These are phyloP conservation scores for Xerus rutilus DNA, from an alignment of 2,797 vertebrate genomes.

Conservation along the genomic window DNA sequence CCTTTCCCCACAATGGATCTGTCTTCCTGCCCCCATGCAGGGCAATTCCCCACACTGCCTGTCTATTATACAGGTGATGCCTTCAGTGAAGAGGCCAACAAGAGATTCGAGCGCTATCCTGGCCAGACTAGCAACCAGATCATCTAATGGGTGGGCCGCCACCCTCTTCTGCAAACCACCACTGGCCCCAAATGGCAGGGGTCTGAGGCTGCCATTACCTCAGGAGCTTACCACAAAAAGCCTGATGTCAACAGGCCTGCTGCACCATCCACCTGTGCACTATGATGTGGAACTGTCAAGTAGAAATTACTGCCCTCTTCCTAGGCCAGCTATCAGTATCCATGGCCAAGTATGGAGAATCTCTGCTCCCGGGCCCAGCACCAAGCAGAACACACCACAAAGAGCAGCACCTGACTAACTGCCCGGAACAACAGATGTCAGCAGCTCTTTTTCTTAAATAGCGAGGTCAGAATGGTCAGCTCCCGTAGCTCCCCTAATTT, in stretches of 20 bases:
- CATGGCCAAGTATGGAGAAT: not conserved
- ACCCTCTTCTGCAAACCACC: conserved; percentile 67
- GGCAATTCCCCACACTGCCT: not conserved
- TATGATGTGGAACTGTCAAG: not conserved
- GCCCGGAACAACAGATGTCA: not conserved
- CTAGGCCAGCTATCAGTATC: not conserved
- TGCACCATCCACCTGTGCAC: not conserved
- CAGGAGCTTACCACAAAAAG: conserved; percentile 73
- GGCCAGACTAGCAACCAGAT: conserved; percentile 98
- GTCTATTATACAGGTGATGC: conserved; percentile 91
- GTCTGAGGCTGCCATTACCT: conserved; percentile 78
- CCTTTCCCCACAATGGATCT: not conserved
- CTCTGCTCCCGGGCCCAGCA: conserved; percentile 10
- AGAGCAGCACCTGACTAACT: conserved; percentile 36
- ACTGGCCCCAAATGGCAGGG: conserved; percentile 61
- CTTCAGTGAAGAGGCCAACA: conserved; percentile 97
- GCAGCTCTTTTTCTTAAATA: conserved; percentile 22
- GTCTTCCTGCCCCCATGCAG: not conserved
- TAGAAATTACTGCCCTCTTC: conserved; percentile 33
- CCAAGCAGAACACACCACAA: not conserved
- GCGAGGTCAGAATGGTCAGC: conserved; percentile 63
- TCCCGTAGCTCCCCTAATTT: conserved; percentile 65
- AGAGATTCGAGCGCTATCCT: conserved; percentile 96
- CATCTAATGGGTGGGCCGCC: conserved; percentile 75
- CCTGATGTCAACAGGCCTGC: conserved; percentile 17